Conservation (phyloP, 2,113 vertebrate species). For the Scomber japonicus region DNA sequence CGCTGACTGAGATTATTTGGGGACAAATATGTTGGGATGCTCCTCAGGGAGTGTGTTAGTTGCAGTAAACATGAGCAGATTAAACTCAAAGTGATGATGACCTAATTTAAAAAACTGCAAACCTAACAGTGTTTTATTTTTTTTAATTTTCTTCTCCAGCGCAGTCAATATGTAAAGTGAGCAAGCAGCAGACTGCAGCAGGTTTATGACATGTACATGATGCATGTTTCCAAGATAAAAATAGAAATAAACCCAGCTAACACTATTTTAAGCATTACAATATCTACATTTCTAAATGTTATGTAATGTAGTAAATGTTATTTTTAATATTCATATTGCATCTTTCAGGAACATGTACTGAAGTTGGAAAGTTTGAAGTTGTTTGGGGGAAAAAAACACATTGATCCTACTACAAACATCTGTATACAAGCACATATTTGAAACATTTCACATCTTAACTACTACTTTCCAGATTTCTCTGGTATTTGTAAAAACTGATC, state of each 20-base stretch:
- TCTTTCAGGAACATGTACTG: background rate
- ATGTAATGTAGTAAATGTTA: background rate
- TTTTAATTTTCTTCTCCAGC: constrained; percentile 27
- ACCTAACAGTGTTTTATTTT: constrained; percentile 26
- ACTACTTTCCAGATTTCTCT: background rate
- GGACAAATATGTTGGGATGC: constrained; percentile 52
- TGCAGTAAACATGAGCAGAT: constrained; percentile 66
- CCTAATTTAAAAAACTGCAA: constrained; percentile 63
- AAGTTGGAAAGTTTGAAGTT: too few species aligned
- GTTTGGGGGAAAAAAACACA: too few species aligned
- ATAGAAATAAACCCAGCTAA: background rate
- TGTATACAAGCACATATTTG: background rate
- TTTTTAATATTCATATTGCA: background rate
- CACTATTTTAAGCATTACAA: background rate
- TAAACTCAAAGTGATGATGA: constrained; percentile 66
- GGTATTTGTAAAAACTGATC: background rate
- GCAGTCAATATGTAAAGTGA: constrained; percentile 47
- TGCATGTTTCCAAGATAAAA: background rate
- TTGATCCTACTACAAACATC: too few species aligned
- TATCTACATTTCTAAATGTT: background rate
- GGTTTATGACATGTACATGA: constrained; percentile 1
- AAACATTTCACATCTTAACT: background rate
- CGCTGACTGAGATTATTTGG: constrained; percentile 38
- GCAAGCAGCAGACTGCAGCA: constrained; percentile 8
- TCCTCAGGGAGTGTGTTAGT: constrained; percentile 35